Conservation (phyloP, 2,888 invertebrate species). For the Andrena praecox region DNA sequence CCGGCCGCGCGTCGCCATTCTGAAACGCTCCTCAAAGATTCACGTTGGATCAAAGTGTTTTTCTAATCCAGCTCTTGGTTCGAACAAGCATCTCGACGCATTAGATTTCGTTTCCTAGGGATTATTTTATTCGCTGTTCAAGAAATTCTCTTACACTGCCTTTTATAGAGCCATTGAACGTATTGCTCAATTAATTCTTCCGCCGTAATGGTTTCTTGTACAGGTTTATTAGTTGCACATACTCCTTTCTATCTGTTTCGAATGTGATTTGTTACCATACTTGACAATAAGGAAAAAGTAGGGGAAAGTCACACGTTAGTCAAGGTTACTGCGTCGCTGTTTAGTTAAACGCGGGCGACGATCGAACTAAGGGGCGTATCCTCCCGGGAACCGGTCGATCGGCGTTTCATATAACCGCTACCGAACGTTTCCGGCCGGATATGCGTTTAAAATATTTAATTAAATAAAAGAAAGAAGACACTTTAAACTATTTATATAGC, state of each 20-base stretch:
- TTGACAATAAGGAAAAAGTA: conserved; percentile 66
- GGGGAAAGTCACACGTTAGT: conserved; percentile 15
- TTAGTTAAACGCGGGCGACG: conserved; percentile 12
- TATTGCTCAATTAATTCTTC: conserved; percentile 72
- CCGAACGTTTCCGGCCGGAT: conserved; percentile 12
- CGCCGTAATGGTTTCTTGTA: conserved; percentile 54
- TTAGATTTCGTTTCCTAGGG: conserved; percentile 18
- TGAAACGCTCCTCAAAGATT: not conserved
- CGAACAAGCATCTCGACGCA: conserved; percentile 7
- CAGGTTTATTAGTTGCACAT: conserved; percentile 45
- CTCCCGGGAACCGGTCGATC: conserved; percentile 10
- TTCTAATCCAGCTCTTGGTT: conserved; percentile 6
- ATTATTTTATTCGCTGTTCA: conserved; percentile 44
- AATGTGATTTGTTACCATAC: conserved; percentile 68
- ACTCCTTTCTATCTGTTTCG: conserved; percentile 61
- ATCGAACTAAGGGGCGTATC: conserved; percentile 9
- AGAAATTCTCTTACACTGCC: conserved; percentile 68
- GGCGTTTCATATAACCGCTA: not conserved
- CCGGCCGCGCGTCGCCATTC: not conserved
- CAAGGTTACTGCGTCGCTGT: conserved; percentile 31
- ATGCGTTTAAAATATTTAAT: conserved; percentile 33
- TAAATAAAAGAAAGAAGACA: conserved; percentile 10
- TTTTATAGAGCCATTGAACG: conserved; percentile 66
- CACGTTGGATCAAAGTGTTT: not conserved
- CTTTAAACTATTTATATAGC: conserved; percentile 35